A percentile compares a stretch with the other conserved stretches of the same genome.
Conservation (phyloP, 2,888 invertebrate species). For the Cephus nigrinus region DNA sequence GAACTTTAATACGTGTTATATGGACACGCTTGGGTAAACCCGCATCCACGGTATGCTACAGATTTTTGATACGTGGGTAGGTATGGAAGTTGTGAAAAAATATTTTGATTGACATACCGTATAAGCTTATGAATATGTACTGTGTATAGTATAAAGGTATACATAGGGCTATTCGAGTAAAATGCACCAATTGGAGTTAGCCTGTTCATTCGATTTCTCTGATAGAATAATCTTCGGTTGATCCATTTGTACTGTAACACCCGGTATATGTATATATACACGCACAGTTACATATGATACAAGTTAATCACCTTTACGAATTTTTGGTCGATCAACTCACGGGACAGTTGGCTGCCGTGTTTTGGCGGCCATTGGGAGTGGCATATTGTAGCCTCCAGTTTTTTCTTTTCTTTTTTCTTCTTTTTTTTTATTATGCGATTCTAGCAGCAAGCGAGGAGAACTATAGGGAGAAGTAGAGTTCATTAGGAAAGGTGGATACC, state of each 20-base stretch:
- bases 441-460: neutral
- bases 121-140: neutral
- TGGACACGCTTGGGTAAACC: neutral
- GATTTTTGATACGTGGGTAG: neutral
- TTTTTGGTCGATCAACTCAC: slow-evolving; percentile 32
- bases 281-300: neutral
- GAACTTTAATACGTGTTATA: neutral
- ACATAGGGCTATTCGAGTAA: neutral
- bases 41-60: neutral
- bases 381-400: neutral
- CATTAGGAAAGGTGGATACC: neutral
- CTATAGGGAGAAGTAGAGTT: neutral
- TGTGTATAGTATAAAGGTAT: too few relatives aligned
- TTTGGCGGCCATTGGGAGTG: neutral
- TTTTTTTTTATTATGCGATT: neutral
- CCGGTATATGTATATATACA: too few relatives aligned
- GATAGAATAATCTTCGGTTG: neutral
- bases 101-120: neutral
- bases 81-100: neutral
- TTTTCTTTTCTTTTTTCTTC: neutral
- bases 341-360: slow-evolving; percentile 11
- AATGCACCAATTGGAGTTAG: neutral
- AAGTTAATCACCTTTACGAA: slow-evolving; percentile 43
- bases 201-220: neutral
- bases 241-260: neutral